Evolutionary conservation across 1,140 invertebrate genomes (phyloP).

Genomic region (Steinernema feltiae): DNA sequence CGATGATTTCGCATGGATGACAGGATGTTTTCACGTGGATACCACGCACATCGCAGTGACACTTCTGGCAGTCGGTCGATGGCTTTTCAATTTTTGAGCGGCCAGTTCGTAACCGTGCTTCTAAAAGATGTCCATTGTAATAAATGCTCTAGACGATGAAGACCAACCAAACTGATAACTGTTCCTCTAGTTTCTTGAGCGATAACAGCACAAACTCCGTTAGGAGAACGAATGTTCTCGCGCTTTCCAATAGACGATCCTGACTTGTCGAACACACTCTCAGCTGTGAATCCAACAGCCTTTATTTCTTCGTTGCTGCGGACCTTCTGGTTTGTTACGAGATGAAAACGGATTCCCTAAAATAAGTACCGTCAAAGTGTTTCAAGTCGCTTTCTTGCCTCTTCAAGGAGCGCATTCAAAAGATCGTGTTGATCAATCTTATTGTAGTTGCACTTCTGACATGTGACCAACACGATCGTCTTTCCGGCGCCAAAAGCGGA

Average conservation of each 20-base stretch:
- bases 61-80: neutral
- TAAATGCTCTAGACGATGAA: neutral
- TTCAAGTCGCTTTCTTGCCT: slow-evolving; percentile 56
- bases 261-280: slow-evolving; percentile 66
- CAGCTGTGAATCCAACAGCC: slow-evolving; percentile 67
- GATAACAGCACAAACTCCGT: slow-evolving; percentile 71
- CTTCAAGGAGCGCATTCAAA: slow-evolving; percentile 69
- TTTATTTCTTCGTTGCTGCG: slow-evolving; percentile 72
- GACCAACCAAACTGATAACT: slow-evolving; percentile 57
- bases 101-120: neutral
- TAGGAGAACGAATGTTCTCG: slow-evolving; percentile 70
- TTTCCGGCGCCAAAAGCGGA: slow-evolving; percentile 77
- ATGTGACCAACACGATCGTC: slow-evolving; percentile 74
- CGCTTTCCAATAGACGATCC: slow-evolving; percentile 66
- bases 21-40: slow-evolving; percentile 34
- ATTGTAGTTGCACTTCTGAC: slow-evolving; percentile 68
- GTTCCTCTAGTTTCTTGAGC: slow-evolving; percentile 76
- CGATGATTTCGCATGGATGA: slow-evolving; percentile 20
- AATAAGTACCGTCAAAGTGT: neutral
- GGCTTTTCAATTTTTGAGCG: slow-evolving; percentile 7
- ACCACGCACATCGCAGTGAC: neutral
- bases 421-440: slow-evolving; percentile 72
- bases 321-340: slow-evolving; percentile 70
- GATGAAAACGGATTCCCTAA: neutral
- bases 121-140: slow-evolving; percentile 8